Base-by-base conservation (phyloP, 1,140 invertebrate genomes). In the Leptonema lineaticorne region DNA sequence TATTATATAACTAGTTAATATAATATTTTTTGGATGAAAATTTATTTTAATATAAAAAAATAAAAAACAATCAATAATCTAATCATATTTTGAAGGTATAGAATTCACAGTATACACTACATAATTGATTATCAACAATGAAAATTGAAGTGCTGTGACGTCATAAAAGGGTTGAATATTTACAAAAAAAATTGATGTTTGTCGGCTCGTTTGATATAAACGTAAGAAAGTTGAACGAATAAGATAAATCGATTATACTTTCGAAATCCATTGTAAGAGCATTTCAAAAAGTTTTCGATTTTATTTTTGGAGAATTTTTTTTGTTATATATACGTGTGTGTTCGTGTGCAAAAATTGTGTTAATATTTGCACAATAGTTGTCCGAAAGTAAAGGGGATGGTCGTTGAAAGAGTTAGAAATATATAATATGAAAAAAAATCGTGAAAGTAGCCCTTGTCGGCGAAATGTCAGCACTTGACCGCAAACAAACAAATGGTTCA, bases 331-430 rank as follows among this genome's bases (percentile, higher is more conserved):
- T 26, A 33, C 2, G 28, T 59, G 9, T 24, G 20, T 53, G 22
- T 45, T 4, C 50, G 24, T 24, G 18, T 24, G 50, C 50, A 24
- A 53, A 53, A 53, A 53, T 45, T 45, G 67, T 60, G 67, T 60
- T 63, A 69, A 65, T 73, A 53, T 73, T 73, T 73, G 68, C 71
- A 73, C 71, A 70, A 73, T 70, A 67, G 68, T 69, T 30, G 48
- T 50, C 24, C 22, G 30, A 11, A n/a, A 7, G 20, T 24, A 53
- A 53, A 53, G 50, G 50, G 50, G 50, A 20, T 48, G 46, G 41
- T 16, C 4, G 37, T 53, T 60, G 29, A 56, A 65, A 63, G 70
- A n/a, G n/a, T n/a, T n/a, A n/a, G n/a, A 57, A 69, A 64, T 16
- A 63, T 57, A 53, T 56, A 29, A 26, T 26, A 62, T 26, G 67